Conservation (phyloP, 2,113 vertebrate genomes). For the Cromileptes altivelis region DNA sequence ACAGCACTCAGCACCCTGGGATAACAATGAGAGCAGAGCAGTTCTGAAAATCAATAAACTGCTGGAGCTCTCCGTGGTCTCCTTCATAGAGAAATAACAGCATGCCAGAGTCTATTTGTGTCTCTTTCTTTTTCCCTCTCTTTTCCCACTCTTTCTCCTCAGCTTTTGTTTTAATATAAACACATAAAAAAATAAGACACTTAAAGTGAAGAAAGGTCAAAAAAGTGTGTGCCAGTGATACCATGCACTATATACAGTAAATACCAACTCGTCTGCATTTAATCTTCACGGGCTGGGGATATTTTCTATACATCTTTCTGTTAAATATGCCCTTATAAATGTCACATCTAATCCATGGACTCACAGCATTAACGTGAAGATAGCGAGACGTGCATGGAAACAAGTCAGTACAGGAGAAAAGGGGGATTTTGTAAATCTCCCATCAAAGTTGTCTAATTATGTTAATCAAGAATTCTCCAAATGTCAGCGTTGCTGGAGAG, state of each 20-base stretch:
- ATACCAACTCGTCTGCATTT: constrained; percentile 46
- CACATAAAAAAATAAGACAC: not conserved
- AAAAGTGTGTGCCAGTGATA: not conserved
- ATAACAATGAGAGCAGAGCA: constrained; percentile 75
- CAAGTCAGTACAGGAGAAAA: constrained; percentile 74
- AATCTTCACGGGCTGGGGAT: constrained; percentile 14
- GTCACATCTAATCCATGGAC: constrained; percentile 82
- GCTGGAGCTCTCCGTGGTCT: constrained; percentile 71
- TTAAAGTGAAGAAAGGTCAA: constrained; percentile 14
- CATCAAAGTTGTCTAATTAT: constrained; percentile 88
- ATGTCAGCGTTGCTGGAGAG: constrained; percentile 83
- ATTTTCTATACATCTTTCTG: constrained; percentile 56
- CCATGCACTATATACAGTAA: constrained; percentile 31
- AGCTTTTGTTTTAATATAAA: constrained; percentile 31
- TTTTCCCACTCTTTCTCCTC: constrained; percentile 27
- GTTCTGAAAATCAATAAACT: constrained; percentile 81
- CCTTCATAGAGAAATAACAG: constrained; percentile 74
- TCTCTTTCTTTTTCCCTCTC: constrained; percentile 45
- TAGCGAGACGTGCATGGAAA: constrained; percentile 76
- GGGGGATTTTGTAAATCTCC: constrained; percentile 85
- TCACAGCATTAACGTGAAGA: constrained; percentile 71
- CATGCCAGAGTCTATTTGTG: constrained; percentile 59
- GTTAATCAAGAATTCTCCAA: constrained; percentile 86
- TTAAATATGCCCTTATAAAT: constrained; percentile 81
- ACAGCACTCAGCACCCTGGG: constrained; percentile 71